Conservation (phyloP, 1,140 invertebrate genomes). For the Helicoverpa armigera region DNA sequence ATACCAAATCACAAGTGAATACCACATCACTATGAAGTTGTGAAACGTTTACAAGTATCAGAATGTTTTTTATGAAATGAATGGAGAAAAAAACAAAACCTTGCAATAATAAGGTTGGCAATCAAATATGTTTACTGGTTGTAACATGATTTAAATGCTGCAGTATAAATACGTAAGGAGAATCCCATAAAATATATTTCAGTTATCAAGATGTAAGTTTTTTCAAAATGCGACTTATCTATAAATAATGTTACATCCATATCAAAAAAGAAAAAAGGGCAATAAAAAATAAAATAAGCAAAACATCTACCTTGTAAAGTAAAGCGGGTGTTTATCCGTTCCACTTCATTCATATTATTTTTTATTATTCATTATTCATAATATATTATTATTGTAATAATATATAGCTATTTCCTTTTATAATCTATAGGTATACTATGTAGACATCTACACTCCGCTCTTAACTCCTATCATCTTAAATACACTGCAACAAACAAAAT, state of each 20-base stretch:
- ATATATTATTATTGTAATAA: constrained; percentile 87
- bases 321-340: constrained; percentile 80
- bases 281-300: constrained; percentile 64
- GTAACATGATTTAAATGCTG: background rate
- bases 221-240: background rate
- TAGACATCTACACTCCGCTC: constrained; percentile 83
- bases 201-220: no score
- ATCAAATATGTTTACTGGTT: background rate
- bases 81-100: background rate
- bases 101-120: background rate
- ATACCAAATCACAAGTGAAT: no score
- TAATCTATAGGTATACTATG: constrained; percentile 85
- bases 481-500: constrained; percentile 85
- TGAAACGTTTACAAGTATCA: no score
- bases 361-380: constrained; percentile 77
- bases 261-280: constrained; percentile 12
- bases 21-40: no score
- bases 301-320: constrained; percentile 76
- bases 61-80: background rate
- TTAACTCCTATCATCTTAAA: constrained; percentile 85
- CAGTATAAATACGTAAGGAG: no score
- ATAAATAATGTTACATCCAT: constrained; percentile 25
- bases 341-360: constrained; percentile 77
- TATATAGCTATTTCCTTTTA: constrained; percentile 86
- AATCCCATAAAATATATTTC: no score